phyloP scores from a whole-genome alignment of 2,797 vertebrate species.

The Rhinoraja longicauda region DNA sequence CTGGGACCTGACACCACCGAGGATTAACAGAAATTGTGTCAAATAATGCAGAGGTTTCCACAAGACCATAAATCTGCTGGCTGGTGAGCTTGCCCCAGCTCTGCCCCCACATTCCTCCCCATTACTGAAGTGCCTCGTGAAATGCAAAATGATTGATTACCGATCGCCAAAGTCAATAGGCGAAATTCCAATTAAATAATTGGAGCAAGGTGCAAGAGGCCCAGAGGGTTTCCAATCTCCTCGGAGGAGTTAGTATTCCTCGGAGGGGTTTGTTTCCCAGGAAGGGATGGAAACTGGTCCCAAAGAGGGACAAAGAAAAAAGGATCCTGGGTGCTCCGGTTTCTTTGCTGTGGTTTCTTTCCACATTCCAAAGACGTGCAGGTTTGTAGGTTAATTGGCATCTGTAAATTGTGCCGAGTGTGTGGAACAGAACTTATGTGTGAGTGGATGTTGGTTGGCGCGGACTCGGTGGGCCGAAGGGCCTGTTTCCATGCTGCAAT shows the following conservation, averaged over 20 bases:
- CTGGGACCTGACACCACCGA: conserved; percentile 61
- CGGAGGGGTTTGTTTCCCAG: background rate
- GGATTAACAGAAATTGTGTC: background rate
- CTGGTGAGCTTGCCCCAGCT: conserved; percentile 38
- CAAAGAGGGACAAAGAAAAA: background rate
- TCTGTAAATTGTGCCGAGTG: too few relatives aligned
- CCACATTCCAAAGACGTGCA: too few relatives aligned
- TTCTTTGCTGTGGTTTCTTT: too few relatives aligned
- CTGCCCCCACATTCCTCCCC: conserved; percentile 30
- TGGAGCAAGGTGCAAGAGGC: conserved; percentile 21
- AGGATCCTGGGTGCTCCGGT: background rate
- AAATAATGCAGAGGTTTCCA: background rate
- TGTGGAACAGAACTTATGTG: too few relatives aligned
- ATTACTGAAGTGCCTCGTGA: background rate
- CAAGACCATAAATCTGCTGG: background rate
- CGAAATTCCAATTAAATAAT: conserved; percentile 30
- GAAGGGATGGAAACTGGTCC: background rate
- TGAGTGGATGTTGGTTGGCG: too few relatives aligned
- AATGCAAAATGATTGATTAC: conserved; percentile 31
- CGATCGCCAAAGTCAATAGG: background rate
- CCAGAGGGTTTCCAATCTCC: background rate
- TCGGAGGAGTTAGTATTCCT: background rate
- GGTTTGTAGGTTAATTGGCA: too few relatives aligned
- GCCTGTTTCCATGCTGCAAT: too few relatives aligned
- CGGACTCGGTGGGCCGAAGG: too few relatives aligned